phyloP scores from a whole-genome alignment of 1,140 invertebrate species.

The Dinothrombium tinctorium region DNA sequence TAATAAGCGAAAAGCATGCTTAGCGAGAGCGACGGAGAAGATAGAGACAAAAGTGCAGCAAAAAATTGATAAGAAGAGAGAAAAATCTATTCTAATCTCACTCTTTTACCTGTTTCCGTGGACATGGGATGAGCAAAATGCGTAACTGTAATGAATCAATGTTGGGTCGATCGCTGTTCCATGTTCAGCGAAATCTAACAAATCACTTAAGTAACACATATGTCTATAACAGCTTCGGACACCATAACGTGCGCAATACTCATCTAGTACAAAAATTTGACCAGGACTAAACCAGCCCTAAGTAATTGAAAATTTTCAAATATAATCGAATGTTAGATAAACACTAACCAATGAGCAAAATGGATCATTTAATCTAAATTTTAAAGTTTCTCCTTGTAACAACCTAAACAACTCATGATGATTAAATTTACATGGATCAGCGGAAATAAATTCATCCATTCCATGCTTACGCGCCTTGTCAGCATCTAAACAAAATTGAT shows the following conservation, averaged over 20 bases:
- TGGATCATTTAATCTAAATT: conserved; percentile 84
- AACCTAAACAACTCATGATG: conserved; percentile 75
- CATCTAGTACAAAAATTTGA: conserved; percentile 91
- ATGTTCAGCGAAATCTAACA: conserved; percentile 73
- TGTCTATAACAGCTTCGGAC: conserved; percentile 89
- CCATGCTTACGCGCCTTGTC: conserved; percentile 91
- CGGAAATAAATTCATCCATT: conserved; percentile 96
- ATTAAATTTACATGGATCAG: conserved; percentile 88
- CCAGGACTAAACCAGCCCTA: conserved; percentile 93
- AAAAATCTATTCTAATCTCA: neutral
- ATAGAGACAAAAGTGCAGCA: neutral
- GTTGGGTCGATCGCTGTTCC: conserved; percentile 92
- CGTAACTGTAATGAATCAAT: conserved; percentile 93
- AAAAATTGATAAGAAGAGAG: neutral
- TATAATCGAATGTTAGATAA: neutral
- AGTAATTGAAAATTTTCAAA: neutral
- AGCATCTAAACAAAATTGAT: conserved; percentile 36
- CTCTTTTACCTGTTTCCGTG: conserved; percentile 63
- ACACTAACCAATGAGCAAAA: conserved; percentile 76
- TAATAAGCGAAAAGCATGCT: neutral
- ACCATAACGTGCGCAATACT: conserved; percentile 92
- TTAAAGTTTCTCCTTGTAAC: conserved; percentile 72
- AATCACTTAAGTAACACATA: conserved; percentile 80
- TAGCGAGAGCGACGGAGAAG: neutral
- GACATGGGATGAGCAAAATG: conserved; percentile 94